Evolutionary conservation across 2,888 invertebrate species (phyloP).

Genomic region (Euplexia lucipara): DNA sequence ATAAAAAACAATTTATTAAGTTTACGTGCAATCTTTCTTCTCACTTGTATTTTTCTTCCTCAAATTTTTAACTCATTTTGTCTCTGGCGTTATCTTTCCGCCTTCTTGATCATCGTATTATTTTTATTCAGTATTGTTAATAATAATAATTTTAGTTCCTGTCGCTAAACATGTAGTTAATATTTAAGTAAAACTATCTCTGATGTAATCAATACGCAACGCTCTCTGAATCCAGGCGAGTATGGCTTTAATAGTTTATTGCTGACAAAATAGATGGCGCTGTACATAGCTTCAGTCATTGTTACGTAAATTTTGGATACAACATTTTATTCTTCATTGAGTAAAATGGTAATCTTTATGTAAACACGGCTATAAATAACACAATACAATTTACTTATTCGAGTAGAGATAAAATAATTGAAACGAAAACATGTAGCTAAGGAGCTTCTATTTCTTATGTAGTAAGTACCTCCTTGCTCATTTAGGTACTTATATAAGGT

Average conservation of each 20-base stretch:
- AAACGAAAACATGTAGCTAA: no score
- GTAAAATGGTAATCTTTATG: neutral
- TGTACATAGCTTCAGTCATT: constrained; percentile 18
- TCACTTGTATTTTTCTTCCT: neutral
- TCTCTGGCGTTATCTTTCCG: neutral
- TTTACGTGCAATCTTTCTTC: neutral
- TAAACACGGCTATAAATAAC: neutral
- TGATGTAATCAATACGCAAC: constrained; percentile 44
- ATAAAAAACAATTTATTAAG: neutral
- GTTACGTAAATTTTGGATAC: neutral
- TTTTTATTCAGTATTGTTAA: neutral
- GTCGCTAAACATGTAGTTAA: constrained; percentile 24
- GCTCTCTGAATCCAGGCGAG: neutral
- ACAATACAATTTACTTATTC: neutral
- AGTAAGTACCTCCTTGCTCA: no score
- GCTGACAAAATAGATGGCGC: constrained; percentile 48
- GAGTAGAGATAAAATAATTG: neutral
- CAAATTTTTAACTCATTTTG: neutral
- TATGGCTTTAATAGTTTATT: constrained; percentile 40
- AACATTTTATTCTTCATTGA: neutral
- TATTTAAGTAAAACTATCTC: constrained; percentile 26
- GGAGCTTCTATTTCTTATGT: no score
- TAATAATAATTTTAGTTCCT: neutral
- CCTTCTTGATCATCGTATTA: neutral
- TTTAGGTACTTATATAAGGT: no score